A percentile compares a stretch with the other conserved stretches of the same genome.
Conservation (phyloP, 64 coral and sea anemone genomes). For the Montipora capricornis region DNA sequence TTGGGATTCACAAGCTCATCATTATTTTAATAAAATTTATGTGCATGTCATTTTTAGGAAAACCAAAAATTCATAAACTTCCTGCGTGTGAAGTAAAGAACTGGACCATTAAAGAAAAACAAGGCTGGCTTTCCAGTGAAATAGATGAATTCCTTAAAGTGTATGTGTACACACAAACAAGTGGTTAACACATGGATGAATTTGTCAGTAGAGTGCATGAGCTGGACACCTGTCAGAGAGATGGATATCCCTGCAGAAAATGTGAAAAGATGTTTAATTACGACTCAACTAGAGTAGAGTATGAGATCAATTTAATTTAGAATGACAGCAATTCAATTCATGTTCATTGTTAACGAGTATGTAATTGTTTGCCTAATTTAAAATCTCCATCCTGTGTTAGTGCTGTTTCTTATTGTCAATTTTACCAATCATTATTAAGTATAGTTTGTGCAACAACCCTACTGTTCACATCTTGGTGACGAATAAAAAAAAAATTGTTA, state of each 20-base stretch:
- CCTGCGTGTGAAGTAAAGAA: neutral
- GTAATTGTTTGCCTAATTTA: neutral
- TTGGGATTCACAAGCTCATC: no score
- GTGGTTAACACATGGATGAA: neutral
- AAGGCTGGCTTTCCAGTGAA: neutral
- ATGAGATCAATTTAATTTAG: neutral
- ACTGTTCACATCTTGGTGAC: no score
- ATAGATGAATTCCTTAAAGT: neutral
- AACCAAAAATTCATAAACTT: neutral
- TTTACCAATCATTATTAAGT: no score
- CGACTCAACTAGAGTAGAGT: neutral
- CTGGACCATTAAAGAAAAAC: neutral
- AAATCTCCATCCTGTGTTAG: neutral
- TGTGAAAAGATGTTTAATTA: neutral
- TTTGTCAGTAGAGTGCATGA: neutral
- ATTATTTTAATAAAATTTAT: neutral
- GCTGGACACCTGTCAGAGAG: neutral
- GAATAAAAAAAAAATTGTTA: no score
- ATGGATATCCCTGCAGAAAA: neutral
- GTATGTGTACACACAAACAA: neutral
- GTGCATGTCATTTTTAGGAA: neutral
- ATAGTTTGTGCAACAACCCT: no score
- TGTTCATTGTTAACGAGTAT: neutral
- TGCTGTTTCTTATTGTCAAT: no score
- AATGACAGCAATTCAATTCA: neutral